These are phyloP conservation scores for Morone saxatilis DNA, from an alignment of 2,113 vertebrate species.

Conservation along the genomic window DNA sequence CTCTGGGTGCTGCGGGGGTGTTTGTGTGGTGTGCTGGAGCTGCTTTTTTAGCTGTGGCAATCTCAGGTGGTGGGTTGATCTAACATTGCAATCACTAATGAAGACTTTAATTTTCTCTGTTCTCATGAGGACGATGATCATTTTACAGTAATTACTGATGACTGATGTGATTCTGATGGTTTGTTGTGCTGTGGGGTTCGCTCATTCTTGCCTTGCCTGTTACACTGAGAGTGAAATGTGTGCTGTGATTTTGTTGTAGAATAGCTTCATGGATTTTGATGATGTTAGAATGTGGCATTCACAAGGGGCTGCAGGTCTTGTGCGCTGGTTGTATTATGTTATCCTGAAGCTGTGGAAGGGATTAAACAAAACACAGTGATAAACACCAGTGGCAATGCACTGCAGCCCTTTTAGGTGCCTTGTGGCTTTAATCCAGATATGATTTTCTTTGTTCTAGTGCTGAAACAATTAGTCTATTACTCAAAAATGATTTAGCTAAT, in stretches of 20 bases:
- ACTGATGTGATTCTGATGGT: constrained; percentile 4
- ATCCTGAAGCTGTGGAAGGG: constrained; percentile 1
- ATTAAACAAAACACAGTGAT: neutral
- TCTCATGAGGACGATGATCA: neutral
- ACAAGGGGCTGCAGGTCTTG: constrained; percentile 56
- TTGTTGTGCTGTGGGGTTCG: constrained; percentile 33
- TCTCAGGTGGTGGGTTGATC: constrained; percentile 69
- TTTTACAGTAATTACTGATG: constrained; percentile 11
- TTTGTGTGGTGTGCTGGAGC: constrained; percentile 64
- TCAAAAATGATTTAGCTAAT: neutral
- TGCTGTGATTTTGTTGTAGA: constrained; percentile 46
- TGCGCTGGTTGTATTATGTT: constrained; percentile 2
- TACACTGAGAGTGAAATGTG: constrained; percentile 13
- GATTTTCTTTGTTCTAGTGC: neutral
- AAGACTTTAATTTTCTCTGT: constrained; percentile 4
- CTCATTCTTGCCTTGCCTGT: constrained; percentile 16
- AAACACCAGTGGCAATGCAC: constrained; percentile 36
- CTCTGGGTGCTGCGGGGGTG: constrained; percentile 36
- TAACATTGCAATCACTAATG: constrained; percentile 33
- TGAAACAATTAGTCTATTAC: neutral
- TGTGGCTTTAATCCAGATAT: neutral
- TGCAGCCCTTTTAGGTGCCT: constrained; percentile 61
- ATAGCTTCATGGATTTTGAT: neutral
- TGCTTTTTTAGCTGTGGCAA: constrained; percentile 44
- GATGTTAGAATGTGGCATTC: constrained; percentile 13